These are phyloP conservation scores for Anodontia alba DNA, from an alignment of 2,888 invertebrate species.

Conservation along the genomic window DNA sequence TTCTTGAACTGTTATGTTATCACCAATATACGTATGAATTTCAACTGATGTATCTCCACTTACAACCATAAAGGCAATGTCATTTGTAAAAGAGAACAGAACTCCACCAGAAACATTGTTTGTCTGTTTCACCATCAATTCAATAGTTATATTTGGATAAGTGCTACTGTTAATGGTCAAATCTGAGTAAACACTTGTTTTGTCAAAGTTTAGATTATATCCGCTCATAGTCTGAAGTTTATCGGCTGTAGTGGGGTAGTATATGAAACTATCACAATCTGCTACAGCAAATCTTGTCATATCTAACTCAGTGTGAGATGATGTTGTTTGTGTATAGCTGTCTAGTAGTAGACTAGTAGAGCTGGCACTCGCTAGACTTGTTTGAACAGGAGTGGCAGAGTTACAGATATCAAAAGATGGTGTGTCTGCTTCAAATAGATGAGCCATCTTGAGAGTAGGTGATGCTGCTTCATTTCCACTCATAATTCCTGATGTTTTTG, in stretches of 20 bases:
- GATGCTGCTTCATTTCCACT: constrained; percentile 53
- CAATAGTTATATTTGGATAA: constrained; percentile 58
- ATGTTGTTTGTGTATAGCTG: constrained; percentile 37
- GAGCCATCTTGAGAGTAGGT: constrained; percentile 39
- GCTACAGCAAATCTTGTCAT: constrained; percentile 47
- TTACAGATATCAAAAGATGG: constrained; percentile 53
- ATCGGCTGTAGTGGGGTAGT: constrained; percentile 55
- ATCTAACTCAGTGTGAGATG: constrained; percentile 39
- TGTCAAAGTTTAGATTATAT: constrained; percentile 63
- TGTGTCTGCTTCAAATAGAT: constrained; percentile 38
- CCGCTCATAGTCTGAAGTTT: constrained; percentile 63
- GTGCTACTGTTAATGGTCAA: constrained; percentile 44
- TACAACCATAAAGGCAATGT: constrained; percentile 51
- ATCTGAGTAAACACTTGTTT: constrained; percentile 53
- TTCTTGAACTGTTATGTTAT: constrained; percentile 35
- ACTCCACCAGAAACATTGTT: constrained; percentile 48
- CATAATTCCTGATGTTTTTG: constrained; percentile 60
- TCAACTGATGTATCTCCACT: constrained; percentile 46
- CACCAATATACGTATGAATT: constrained; percentile 44
- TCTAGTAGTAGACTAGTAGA: constrained; percentile 29
- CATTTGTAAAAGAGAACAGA: constrained; percentile 65
- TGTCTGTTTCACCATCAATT: constrained; percentile 64
- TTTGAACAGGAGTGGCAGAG: constrained; percentile 31
- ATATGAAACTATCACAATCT: constrained; percentile 63
- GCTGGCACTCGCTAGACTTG: constrained; percentile 29